These are phyloP conservation scores for Phyllotis vaccarum DNA, from an alignment of 2,797 vertebrate species.

Conservation along the genomic window DNA sequence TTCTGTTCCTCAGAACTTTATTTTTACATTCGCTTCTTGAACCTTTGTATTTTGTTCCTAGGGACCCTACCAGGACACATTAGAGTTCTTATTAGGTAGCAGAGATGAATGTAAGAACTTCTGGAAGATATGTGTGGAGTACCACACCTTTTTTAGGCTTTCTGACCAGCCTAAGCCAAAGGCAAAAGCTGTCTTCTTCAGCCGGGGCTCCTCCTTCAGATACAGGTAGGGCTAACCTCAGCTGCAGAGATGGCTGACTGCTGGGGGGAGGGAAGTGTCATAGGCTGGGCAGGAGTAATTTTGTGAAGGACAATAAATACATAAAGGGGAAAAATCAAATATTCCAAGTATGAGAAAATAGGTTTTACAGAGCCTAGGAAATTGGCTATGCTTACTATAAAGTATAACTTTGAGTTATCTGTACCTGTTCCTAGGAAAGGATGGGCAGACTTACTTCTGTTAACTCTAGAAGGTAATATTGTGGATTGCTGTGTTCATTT, in stretches of 20 bases:
- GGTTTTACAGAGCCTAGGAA: not conserved
- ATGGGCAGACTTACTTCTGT: not conserved
- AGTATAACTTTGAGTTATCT: not conserved
- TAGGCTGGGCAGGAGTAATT: not conserved
- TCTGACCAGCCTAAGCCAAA: conserved; percentile 96
- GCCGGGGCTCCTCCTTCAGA: conserved; percentile 98
- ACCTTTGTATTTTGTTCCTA: conserved; percentile 79
- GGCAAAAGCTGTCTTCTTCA: conserved; percentile 95
- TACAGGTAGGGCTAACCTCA: conserved; percentile 91
- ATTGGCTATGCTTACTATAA: not conserved
- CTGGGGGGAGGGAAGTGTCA: not conserved
- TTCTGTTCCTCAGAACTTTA: not conserved
- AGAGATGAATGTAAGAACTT: conserved; percentile 98
- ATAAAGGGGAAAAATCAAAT: not conserved
- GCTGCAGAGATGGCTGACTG: rapidly evolving
- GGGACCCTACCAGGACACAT: conserved; percentile 96
- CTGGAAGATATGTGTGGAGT: conserved; percentile 99
- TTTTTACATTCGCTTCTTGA: conserved; percentile 9
- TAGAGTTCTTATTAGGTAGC: conserved; percentile 96
- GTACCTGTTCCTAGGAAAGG: not conserved
- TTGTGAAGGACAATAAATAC: not conserved
- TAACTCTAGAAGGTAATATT: not conserved
- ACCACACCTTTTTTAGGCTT: conserved; percentile 97
- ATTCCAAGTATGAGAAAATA: not conserved
- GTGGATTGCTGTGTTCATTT: not conserved